Conservation (phyloP, 2,888 invertebrate genomes). For the Crepidodera aurea region DNA sequence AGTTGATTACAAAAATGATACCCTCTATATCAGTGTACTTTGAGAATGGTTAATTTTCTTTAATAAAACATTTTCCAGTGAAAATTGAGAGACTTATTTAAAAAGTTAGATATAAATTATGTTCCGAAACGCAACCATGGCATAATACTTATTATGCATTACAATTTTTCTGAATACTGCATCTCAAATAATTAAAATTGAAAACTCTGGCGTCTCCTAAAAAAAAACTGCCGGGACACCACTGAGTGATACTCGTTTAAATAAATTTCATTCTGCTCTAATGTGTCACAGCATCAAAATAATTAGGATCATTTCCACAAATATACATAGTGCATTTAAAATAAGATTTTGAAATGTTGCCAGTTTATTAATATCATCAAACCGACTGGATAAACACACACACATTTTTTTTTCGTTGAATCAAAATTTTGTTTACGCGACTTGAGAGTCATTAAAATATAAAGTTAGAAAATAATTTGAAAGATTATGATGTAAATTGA, state of each 20-base stretch:
- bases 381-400: constrained; percentile 24
- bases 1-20: too few relatives aligned
- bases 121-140: too few relatives aligned
- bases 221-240: too few relatives aligned
- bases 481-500: constrained; percentile 1
- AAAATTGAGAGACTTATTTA: too few relatives aligned
- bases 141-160: too few relatives aligned
- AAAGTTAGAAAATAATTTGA: constrained; percentile 2
- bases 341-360: constrained; percentile 30
- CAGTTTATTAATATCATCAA: constrained; percentile 33
- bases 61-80: too few relatives aligned
- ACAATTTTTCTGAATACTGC: too few relatives aligned
- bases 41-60: too few relatives aligned
- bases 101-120: too few relatives aligned
- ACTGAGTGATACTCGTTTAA: background rate
- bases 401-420: constrained; percentile 12
- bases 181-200: too few relatives aligned
- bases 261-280: background rate
- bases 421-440: constrained; percentile 18
- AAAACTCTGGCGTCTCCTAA: too few relatives aligned
- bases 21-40: too few relatives aligned
- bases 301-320: constrained; percentile 25
- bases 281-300: constrained; percentile 17
- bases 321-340: constrained; percentile 29
- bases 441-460: constrained; percentile 3